A percentile compares a stretch with the other conserved stretches of the same genome.
Conservation (phyloP, 2,888 invertebrate genomes). For the Cordilura impudica region DNA sequence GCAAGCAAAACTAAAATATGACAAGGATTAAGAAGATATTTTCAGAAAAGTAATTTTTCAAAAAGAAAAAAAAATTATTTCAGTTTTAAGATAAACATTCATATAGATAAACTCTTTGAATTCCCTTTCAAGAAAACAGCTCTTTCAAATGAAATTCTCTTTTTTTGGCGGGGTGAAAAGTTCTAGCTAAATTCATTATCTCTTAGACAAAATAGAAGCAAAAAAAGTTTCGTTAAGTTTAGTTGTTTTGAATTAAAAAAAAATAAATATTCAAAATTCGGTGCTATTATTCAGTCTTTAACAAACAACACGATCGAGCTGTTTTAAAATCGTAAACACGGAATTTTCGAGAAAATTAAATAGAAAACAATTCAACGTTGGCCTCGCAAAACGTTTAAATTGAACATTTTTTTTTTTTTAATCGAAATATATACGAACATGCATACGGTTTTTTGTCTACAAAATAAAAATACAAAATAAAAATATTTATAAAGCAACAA, state of each 20-base stretch:
- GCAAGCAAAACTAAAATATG: neutral
- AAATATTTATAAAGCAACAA: slow-evolving; percentile 15
- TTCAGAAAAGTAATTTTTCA: neutral
- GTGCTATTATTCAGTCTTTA: slow-evolving; percentile 46
- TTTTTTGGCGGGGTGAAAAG: neutral
- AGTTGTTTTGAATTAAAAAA: slow-evolving; percentile 2
- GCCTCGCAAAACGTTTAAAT: neutral
- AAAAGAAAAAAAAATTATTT: neutral
- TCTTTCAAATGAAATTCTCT: neutral
- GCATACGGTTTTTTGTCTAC: neutral
- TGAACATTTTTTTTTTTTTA: neutral
- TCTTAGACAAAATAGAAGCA: too few relatives aligned
- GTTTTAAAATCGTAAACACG: slow-evolving; percentile 11
- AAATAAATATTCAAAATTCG: slow-evolving; percentile 40
- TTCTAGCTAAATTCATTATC: neutral
- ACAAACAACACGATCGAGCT: slow-evolving; percentile 42
- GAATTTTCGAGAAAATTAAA: slow-evolving; percentile 36
- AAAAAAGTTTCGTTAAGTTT: slow-evolving; percentile 26
- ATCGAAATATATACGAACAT: slow-evolving; percentile 3
- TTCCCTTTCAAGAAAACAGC: neutral
- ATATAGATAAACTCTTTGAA: neutral
- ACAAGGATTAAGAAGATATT: neutral
- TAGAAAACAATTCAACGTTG: slow-evolving; percentile 16
- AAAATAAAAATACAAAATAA: neutral
- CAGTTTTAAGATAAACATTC: neutral